Conservation (phyloP, 2,797 vertebrate species). For the Mus caroli region DNA sequence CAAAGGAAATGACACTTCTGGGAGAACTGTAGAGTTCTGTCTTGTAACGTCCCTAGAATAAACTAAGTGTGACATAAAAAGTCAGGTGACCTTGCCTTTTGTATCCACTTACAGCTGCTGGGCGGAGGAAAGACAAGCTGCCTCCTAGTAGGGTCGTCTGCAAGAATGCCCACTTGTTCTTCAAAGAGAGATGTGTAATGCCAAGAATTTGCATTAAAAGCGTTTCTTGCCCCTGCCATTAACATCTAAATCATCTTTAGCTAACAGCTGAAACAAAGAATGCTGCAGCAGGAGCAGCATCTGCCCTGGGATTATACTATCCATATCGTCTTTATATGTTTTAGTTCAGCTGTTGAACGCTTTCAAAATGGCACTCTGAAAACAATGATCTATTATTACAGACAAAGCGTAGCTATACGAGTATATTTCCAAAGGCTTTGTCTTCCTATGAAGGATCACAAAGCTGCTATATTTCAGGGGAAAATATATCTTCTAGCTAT, state of each 20-base stretch:
- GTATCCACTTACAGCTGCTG: conserved; percentile 35
- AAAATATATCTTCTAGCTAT: background rate
- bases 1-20: conserved; percentile 59
- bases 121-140: conserved; percentile 55
- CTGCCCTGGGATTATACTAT: conserved; percentile 62
- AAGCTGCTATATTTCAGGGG: background rate
- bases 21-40: conserved; percentile 38
- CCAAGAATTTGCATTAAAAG: conserved; percentile 78
- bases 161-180: conserved; percentile 84
- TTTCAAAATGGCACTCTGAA: conserved; percentile 70
- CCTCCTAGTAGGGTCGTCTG: conserved; percentile 67
- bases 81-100: conserved; percentile 59
- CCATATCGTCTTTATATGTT: conserved; percentile 22
- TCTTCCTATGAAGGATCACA: background rate
- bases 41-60: conserved; percentile 53
- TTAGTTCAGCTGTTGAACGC: conserved; percentile 71
- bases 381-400: conserved; percentile 22
- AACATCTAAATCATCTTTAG: conserved; percentile 70
- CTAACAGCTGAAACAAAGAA: conserved; percentile 80
- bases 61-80: conserved; percentile 65
- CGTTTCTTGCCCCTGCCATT: conserved; percentile 71
- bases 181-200: conserved; percentile 70
- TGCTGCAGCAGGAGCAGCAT: background rate
- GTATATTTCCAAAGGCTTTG: background rate
- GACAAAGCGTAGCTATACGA: conserved; percentile 13